Conservation (phyloP, 2,888 invertebrate genomes). For the Myopa tessellatipennis region DNA sequence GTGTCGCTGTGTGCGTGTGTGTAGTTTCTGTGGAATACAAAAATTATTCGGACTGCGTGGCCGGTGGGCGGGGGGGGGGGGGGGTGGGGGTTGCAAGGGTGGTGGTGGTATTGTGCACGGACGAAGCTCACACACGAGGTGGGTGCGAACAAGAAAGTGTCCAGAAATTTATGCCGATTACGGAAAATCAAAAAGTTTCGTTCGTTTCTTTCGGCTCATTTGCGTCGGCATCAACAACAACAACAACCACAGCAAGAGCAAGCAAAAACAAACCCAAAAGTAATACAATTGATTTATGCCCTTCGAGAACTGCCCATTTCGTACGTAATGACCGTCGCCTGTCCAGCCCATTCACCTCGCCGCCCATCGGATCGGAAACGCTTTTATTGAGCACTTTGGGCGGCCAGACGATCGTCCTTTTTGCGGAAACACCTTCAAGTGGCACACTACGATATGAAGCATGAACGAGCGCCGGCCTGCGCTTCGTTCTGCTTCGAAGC, state of each 20-base stretch:
- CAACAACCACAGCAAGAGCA: constrained; percentile 1
- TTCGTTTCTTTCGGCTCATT: background rate
- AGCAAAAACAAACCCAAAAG: background rate
- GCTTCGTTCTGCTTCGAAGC: constrained; percentile 17
- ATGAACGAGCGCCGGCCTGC: background rate
- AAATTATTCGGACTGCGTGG: background rate
- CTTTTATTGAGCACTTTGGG: background rate
- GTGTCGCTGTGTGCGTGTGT: constrained; percentile 23
- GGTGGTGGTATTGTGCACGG: no score
- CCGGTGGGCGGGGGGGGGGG: no score
- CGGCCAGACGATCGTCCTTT: background rate
- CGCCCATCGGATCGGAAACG: background rate
- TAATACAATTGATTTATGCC: constrained; percentile 24
- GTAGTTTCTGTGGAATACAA: constrained; percentile 11
- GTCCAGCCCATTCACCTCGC: background rate
- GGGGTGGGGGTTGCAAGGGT: background rate
- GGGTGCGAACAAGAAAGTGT: background rate
- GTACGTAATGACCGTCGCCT: background rate
- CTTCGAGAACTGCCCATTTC: constrained; percentile 17
- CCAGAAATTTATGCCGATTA: background rate
- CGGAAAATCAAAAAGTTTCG: background rate
- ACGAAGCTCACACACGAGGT: background rate
- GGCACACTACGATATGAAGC: background rate
- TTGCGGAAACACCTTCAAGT: constrained; percentile 14
- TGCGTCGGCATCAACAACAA: background rate